Percentiles rank a stretch among this genome's conserved stretches.
Conservation (phyloP, 2,888 invertebrate species). For the Limnephilus auricula region DNA sequence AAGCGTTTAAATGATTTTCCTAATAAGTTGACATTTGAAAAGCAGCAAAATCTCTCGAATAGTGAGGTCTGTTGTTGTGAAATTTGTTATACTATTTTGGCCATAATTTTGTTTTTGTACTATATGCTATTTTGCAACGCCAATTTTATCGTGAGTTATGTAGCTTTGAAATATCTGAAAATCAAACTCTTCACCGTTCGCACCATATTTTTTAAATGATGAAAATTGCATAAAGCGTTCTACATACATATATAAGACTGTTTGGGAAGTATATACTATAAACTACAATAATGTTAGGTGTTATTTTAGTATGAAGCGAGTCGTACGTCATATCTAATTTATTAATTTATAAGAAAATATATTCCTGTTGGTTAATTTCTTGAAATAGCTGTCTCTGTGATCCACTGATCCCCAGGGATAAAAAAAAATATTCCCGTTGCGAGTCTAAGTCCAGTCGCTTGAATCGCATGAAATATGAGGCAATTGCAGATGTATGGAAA, state of each 20-base stretch:
- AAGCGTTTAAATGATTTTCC: background rate
- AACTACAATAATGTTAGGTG: background rate
- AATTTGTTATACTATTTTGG: background rate
- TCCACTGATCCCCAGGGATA: background rate
- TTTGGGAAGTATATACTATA: background rate
- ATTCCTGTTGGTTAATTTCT: background rate
- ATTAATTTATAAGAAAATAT: too few species aligned
- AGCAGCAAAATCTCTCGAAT: background rate
- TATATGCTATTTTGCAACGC: background rate
- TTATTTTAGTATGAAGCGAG: background rate
- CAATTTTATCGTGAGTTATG: background rate
- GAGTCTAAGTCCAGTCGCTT: background rate
- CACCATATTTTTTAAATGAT: background rate
- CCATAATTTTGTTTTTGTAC: background rate
- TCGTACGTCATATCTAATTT: background rate
- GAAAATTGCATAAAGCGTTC: background rate
- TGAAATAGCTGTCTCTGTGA: background rate
- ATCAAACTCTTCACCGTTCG: background rate
- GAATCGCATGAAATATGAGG: slow-evolving; percentile 40
- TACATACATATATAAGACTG: background rate
- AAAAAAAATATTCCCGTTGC: slow-evolving; percentile 23
- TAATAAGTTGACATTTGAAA: background rate
- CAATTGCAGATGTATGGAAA: slow-evolving; percentile 36
- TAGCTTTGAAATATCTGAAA: background rate
- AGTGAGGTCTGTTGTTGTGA: background rate